A percentile compares a stretch with the other conserved stretches of the same genome.
These are phyloP conservation scores for Gnatocerus cornutus DNA, from an alignment of 2,888 invertebrate species.

Conservation along the genomic window DNA sequence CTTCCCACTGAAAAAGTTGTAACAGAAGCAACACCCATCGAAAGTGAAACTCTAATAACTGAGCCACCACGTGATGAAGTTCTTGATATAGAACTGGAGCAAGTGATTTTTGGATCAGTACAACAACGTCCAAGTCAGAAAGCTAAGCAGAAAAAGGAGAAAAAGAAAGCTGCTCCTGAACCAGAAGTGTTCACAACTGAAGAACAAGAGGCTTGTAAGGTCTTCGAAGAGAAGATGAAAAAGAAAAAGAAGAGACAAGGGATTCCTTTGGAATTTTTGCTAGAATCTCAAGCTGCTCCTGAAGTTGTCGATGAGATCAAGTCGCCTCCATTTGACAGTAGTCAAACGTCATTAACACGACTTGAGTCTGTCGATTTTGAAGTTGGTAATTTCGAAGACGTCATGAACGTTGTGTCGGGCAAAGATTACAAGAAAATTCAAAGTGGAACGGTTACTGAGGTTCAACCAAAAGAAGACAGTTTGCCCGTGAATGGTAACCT, in stretches of 20 bases:
- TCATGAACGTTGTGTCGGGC: conserved; percentile 64
- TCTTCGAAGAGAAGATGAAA: conserved; percentile 63
- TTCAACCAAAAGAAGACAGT: conserved; percentile 38
- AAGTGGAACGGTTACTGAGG: conserved; percentile 26
- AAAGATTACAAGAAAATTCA: conserved; percentile 43
- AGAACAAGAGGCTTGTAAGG: conserved; percentile 66
- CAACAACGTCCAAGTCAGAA: conserved; percentile 72
- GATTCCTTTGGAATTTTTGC: conserved; percentile 58
- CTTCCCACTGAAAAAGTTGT: conserved; percentile 30
- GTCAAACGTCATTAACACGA: conserved; percentile 62
- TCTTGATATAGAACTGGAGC: conserved; percentile 68
- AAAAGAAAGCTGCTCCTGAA: conserved; percentile 48
- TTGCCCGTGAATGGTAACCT: conserved; percentile 9
- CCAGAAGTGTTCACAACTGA: conserved; percentile 65
- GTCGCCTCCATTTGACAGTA: conserved; percentile 51
- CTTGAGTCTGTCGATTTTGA: conserved; percentile 68
- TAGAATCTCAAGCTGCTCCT: conserved; percentile 53
- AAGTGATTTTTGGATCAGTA: conserved; percentile 78
- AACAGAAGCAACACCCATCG: conserved; percentile 22
- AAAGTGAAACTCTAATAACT: conserved; percentile 11
- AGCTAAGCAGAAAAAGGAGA: conserved; percentile 49
- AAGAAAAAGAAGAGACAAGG: conserved; percentile 61
- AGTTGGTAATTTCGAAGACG: conserved; percentile 67
- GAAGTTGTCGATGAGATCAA: conserved; percentile 47
- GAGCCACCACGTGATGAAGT: not conserved